A percentile compares a stretch with the other conserved stretches of the same genome.
phyloP scores from a whole-genome alignment of 2,888 invertebrate species.

The Drosophila neotestacea region DNA sequence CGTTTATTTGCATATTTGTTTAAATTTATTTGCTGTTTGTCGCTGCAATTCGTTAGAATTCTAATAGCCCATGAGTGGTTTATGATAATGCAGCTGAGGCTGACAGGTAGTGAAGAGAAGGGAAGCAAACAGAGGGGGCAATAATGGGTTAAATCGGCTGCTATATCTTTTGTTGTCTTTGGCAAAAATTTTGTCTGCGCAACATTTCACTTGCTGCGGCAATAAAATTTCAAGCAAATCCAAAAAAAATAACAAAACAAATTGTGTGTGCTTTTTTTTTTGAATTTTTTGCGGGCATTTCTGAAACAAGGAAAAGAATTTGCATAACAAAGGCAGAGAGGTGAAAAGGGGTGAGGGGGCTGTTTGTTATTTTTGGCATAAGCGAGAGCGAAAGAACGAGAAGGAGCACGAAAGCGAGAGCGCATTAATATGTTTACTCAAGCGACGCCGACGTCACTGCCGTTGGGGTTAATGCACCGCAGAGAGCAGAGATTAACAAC shows the following conservation, averaged over 20 bases:
- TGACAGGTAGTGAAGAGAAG: neutral
- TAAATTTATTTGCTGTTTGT: constrained; percentile 54
- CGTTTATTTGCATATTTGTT: constrained; percentile 46
- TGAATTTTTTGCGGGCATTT: constrained; percentile 41
- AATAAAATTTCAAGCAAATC: constrained; percentile 59
- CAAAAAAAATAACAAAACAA: constrained; percentile 51
- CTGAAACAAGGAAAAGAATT: constrained; percentile 64
- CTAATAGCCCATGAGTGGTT: constrained; percentile 28
- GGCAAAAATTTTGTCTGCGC: constrained; percentile 10
- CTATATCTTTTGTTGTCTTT: constrained; percentile 25
- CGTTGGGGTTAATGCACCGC: constrained; percentile 67
- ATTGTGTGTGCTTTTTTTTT: constrained; percentile 28
- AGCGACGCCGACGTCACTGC: constrained; percentile 41
- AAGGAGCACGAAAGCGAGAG: constrained; percentile 32
- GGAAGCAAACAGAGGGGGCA: neutral
- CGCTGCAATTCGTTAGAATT: constrained; percentile 29
- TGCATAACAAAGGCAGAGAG: constrained; percentile 68
- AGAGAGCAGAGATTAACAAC: constrained; percentile 53
- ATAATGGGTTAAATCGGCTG: constrained; percentile 35
- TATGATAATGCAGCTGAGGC: constrained; percentile 28
- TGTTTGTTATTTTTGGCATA: constrained; percentile 73
- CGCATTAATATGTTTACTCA: constrained; percentile 59
- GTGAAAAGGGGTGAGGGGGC: constrained; percentile 1
- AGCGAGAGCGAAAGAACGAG: constrained; percentile 31
- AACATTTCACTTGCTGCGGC: constrained; percentile 38